Conservation (phyloP, 1,140 invertebrate genomes). For the Eubasilissa regina region DNA sequence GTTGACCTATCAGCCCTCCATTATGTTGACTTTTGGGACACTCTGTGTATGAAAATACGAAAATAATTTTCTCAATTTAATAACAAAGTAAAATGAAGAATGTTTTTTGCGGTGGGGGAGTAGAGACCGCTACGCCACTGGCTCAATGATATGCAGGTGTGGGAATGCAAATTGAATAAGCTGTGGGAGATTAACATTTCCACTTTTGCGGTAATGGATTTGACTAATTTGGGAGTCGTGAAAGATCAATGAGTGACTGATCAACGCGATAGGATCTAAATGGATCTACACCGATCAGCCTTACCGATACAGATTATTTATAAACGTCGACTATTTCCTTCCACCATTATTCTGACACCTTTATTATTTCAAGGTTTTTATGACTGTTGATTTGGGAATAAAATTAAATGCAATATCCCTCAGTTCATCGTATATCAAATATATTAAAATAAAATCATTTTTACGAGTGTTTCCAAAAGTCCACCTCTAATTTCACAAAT, state of each 20-base stretch:
- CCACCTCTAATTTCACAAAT: too few relatives aligned
- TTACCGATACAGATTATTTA: slow-evolving; percentile 21
- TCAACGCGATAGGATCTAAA: slow-evolving; percentile 46
- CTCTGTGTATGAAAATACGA: too few relatives aligned
- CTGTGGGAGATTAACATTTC: slow-evolving; percentile 52
- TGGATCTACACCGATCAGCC: slow-evolving; percentile 35
- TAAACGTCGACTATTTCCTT: slow-evolving; percentile 18
- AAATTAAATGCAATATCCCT: background rate
- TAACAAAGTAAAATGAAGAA: too few relatives aligned
- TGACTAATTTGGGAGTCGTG: slow-evolving; percentile 52
- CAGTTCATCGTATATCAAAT: too few relatives aligned
- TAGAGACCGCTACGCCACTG: background rate
- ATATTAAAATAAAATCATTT: too few relatives aligned
- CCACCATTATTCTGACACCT: slow-evolving; percentile 15
- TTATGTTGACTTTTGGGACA: too few relatives aligned
- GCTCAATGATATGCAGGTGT: background rate
- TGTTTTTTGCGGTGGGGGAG: too few relatives aligned
- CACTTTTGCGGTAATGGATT: slow-evolving; percentile 49
- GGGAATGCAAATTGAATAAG: slow-evolving; percentile 11
- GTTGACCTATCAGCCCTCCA: too few relatives aligned
- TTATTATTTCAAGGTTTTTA: background rate
- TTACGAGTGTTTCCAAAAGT: too few relatives aligned
- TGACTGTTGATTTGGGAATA: background rate
- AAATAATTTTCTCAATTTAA: too few relatives aligned
- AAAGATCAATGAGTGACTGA: slow-evolving; percentile 56